phyloP scores from a whole-genome alignment of 2,113 vertebrate genomes.

The Nothobranchius kuhntae region DNA sequence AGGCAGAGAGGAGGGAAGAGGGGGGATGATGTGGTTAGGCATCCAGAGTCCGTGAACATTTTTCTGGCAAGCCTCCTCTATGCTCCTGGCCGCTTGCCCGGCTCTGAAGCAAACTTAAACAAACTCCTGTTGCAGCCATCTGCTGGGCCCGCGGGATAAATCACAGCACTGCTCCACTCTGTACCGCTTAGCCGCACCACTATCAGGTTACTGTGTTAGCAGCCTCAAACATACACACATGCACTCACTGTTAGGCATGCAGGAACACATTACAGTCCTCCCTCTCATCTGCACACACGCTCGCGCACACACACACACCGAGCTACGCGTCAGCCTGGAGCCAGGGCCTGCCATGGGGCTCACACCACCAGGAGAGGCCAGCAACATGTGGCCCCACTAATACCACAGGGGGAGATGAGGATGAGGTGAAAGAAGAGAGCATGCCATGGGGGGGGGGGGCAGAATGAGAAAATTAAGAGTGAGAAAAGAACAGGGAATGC shows the following conservation, averaged over 20 bases:
- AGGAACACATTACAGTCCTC: slow-evolving; percentile 62
- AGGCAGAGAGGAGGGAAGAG: slow-evolving; percentile 41
- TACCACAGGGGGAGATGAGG: slow-evolving; percentile 88
- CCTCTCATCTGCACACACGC: slow-evolving; percentile 49
- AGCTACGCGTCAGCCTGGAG: slow-evolving; percentile 92
- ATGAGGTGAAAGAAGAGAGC: slow-evolving; percentile 67
- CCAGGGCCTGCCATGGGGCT: slow-evolving; percentile 87
- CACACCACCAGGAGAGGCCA: slow-evolving; percentile 85
- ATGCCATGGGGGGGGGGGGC: slow-evolving; percentile 47
- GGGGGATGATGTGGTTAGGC: slow-evolving; percentile 83
- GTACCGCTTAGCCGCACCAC: slow-evolving; percentile 86
- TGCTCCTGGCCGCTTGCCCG: slow-evolving; percentile 90
- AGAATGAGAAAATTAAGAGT: neutral
- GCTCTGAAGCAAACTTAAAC: slow-evolving; percentile 98
- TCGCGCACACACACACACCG: slow-evolving; percentile 41
- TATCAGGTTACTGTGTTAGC: slow-evolving; percentile 97
- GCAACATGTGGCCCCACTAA: slow-evolving; percentile 90
- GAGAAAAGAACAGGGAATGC: neutral
- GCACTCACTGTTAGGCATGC: slow-evolving; percentile 46
- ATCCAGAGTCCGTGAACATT: slow-evolving; percentile 94
- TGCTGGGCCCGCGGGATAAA: slow-evolving; percentile 99
- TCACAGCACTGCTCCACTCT: slow-evolving; percentile 89
- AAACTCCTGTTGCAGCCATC: slow-evolving; percentile 99
- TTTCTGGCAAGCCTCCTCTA: slow-evolving; percentile 87
- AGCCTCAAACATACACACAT: slow-evolving; percentile 57